Evolutionary conservation across 1,140 invertebrate genomes (phyloP).

Genomic region (Sipha flava): DNA sequence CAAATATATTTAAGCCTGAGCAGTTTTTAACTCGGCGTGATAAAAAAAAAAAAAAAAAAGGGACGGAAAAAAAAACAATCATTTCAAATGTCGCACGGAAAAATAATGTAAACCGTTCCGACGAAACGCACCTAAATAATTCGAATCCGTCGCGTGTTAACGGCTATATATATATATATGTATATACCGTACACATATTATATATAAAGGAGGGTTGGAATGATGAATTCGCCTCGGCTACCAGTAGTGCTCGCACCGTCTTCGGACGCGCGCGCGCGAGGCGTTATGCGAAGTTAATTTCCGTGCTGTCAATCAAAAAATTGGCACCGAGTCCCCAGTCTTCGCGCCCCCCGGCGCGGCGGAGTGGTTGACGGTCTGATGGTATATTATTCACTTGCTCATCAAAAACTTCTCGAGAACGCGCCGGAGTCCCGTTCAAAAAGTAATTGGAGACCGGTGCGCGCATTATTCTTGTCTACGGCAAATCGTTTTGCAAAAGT

Average conservation of each 20-base stretch:
- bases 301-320: constrained; percentile 31
- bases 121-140: constrained; percentile 6
- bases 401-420: neutral
- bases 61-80: constrained; percentile 14
- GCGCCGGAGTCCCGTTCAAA: neutral
- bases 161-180: neutral
- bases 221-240: constrained; percentile 20
- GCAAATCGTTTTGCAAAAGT: neutral
- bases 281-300: constrained; percentile 25
- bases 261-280: neutral
- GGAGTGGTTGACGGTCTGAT: neutral
- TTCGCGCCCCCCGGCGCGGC: neutral
- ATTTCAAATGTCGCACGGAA: neutral
- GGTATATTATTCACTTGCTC: constrained; percentile 17
- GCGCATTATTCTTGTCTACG: neutral
- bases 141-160: neutral
- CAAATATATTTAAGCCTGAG: no score
- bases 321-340: neutral
- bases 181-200: no score
- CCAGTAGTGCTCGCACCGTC: neutral
- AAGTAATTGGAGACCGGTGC: neutral
- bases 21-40: neutral
- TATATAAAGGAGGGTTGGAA: neutral
- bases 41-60: constrained; percentile 8
- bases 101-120: neutral